A percentile compares a stretch with the other conserved stretches of the same genome.
Evolutionary conservation across 2,888 invertebrate species (phyloP).

Genomic region (Ennomos fuscantarius): DNA sequence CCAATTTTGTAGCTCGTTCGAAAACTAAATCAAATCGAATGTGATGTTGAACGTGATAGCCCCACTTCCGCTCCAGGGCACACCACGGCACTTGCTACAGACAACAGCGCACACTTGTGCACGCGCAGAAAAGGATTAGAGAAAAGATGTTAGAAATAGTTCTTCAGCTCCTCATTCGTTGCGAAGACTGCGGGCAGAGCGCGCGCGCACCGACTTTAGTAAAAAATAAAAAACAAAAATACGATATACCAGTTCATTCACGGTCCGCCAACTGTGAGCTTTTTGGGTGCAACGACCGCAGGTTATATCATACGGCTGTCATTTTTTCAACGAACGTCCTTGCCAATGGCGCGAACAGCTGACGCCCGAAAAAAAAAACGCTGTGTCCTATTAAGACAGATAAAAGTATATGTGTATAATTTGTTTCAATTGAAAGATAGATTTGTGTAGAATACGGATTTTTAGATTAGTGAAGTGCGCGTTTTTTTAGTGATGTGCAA

Average conservation of each 20-base stretch:
- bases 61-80: conserved; percentile 59
- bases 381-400: conserved; percentile 17
- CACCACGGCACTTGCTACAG: conserved; percentile 59
- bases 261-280: conserved; percentile 63
- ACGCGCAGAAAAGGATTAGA: conserved; percentile 77
- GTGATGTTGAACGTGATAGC: conserved; percentile 53
- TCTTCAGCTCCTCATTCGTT: conserved; percentile 80
- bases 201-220: conserved; percentile 57
- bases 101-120: conserved; percentile 62
- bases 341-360: conserved; percentile 70
- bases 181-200: conserved; percentile 71
- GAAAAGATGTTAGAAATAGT: conserved; percentile 83
- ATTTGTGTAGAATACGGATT: conserved; percentile 16
- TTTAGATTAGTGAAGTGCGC: conserved; percentile 45
- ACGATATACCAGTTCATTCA: conserved; percentile 70
- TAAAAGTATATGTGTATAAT: conserved; percentile 17
- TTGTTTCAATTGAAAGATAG: conserved; percentile 1
- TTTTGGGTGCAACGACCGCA: conserved; percentile 69
- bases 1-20: conserved; percentile 29
- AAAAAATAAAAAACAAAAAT: conserved; percentile 49
- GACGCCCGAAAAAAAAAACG: conserved; percentile 47
- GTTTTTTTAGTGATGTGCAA: conserved; percentile 45
- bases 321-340: conserved; percentile 68
- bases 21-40: conserved; percentile 51
- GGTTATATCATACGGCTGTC: conserved; percentile 61